Base-by-base conservation (phyloP, 2,888 invertebrate genomes). In the Machimus rusticus region DNA sequence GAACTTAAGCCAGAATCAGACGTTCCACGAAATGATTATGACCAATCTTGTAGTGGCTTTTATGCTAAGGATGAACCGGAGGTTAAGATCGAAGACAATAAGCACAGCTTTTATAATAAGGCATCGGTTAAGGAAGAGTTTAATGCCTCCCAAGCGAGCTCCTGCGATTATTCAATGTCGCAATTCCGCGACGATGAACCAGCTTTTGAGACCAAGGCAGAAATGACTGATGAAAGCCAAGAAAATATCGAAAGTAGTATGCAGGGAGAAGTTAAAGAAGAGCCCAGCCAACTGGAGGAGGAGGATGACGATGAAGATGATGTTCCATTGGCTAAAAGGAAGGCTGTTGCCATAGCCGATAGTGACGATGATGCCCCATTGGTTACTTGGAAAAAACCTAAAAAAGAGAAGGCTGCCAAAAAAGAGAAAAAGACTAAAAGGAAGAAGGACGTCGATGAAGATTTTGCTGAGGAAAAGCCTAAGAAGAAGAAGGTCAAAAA, bases 351-450 rank as follows among this genome's bases (percentile, higher is more conserved):
- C 2, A 90, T 89, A 88, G 87, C 88, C 14, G 95, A 95, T 81
- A 95, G 94, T 90, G 95, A 96, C 90, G 96, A 96, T 90, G 96
- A 96, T 91, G 90, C 94, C 51, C 96, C 97, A 28, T 92, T 97
- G 87, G 93, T 94, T 16, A 94, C 94, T 79, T 93, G 96, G 39
- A 96, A 96, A 91, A 96, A 95, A 90, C 91, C 94, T 4, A 96
- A 96, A 90, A 93, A 93, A 87, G 93, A 93, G 90, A 94, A 87
- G 43, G 43, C 23, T 16, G 95, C 95, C 79, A 95, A 76, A 93
- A 76, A 86, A 43, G 84, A 87, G 86, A 94, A 94, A 76, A 92
- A 92, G 88, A 90, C 90, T 28, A 93, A 93, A 91, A 93, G 94
- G 87, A 95, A 94, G 90, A 94, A 90, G 74, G 94, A 93, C 74